These are phyloP conservation scores for Drosophila orena DNA, from an alignment of 1,140 invertebrate species.

Conservation along the genomic window DNA sequence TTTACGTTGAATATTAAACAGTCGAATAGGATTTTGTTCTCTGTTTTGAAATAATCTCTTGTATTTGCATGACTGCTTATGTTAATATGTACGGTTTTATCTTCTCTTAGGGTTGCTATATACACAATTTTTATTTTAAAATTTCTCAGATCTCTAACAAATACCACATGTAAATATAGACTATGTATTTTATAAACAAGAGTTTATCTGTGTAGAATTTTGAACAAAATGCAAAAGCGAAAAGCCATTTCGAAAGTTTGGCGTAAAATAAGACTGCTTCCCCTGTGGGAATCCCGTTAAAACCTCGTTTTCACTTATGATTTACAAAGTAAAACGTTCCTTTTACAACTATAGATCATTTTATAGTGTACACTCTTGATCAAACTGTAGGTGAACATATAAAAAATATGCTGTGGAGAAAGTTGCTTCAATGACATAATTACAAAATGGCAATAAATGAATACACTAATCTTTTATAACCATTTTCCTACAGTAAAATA, in stretches of 20 bases:
- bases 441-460: constrained; percentile 65
- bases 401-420: constrained; percentile 45
- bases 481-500: constrained; percentile 68
- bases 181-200: constrained; percentile 62
- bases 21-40: background rate
- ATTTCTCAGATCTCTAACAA: constrained; percentile 75
- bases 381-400: constrained; percentile 25
- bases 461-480: constrained; percentile 27
- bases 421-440: constrained; percentile 66
- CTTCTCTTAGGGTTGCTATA: constrained; percentile 65
- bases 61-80: constrained; percentile 68
- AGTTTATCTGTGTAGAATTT: constrained; percentile 53
- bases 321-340: constrained; percentile 25
- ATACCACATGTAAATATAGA: constrained; percentile 63
- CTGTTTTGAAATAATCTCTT: constrained; percentile 52
- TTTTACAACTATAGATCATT: constrained; percentile 23
- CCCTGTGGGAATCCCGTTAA: constrained; percentile 35
- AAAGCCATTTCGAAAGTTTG: constrained; percentile 51
- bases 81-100: constrained; percentile 70
- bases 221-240: constrained; percentile 46
- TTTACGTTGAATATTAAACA: constrained; percentile 55
- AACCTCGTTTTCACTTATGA: constrained; percentile 29
- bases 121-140: constrained; percentile 80
- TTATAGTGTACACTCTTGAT: constrained; percentile 38
- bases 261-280: constrained; percentile 24